Evolutionary conservation across 2,113 vertebrate species (phyloP), one percentile per base, ranked within the genome.

Genomic region (Mionectes macconnelli): DNA sequence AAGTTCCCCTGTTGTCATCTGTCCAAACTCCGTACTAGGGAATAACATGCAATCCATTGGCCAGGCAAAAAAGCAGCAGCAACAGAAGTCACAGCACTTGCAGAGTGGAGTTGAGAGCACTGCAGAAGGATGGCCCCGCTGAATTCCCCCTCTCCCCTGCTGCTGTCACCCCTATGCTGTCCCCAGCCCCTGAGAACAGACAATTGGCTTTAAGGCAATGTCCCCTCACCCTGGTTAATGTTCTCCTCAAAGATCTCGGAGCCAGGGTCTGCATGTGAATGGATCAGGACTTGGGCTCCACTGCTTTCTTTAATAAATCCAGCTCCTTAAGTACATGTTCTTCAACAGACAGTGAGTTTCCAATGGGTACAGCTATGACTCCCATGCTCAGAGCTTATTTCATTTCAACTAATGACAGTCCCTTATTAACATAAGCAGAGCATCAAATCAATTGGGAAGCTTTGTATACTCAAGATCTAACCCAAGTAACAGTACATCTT

Each of bases 21-120:
- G 2, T 64, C 73, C 77, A 90, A 87, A 52, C 21, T 27, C 52
- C 10, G 12, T 67, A 4, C 39, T 55, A 40, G 72, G 42, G 80
- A 62, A 59, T 42, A 57, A 68, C 1, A 62, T 2, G 3, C 62
- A 60, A 62, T 62, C 55, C 21, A 22, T 9, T 33, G 72, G 64
- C 45, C 50, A 24, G 64, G 76, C 60, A 13, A 49, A 85, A 79
- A 89, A 78, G 70, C 24, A 52, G 79, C 45, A 35, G 67, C 20
- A 31, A 39, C n/a, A 60, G 75, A 40, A 76, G n/a, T 17, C 67
- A n/a, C 70, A 30, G 57, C n/a, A 40, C 50, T 45, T 10, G 47
- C 33, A 12, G 22, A 12, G 30, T 0, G 1, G 33, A 49, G 27
- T 0, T 0, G 2, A 78, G 27, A 39, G 33, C 35, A 0, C 27